Evolutionary conservation across 2,888 invertebrate species (phyloP).

Genomic region (Zaprionus bogoriensis): DNA sequence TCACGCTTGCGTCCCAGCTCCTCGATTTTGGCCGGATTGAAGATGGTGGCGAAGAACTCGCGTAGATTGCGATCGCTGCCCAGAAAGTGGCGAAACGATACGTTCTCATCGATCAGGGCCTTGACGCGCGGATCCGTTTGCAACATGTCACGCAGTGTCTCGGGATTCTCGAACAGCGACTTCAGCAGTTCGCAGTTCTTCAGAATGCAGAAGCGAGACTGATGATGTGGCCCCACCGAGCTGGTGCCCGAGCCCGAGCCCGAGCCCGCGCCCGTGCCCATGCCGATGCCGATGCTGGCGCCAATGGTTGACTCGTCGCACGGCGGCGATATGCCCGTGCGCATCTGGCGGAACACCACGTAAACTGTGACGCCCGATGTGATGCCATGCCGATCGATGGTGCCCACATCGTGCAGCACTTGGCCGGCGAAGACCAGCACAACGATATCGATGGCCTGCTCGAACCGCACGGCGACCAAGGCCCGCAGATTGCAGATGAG

Average conservation of each 20-base stretch:
- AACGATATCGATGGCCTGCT: slow-evolving; percentile 33
- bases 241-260: too few species aligned
- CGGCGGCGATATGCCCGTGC: not conserved
- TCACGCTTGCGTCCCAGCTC: slow-evolving; percentile 54
- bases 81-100: slow-evolving; percentile 34
- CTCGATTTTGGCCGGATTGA: slow-evolving; percentile 44
- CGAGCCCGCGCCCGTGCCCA: too few species aligned
- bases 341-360: slow-evolving; percentile 41
- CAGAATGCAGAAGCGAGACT: not conserved
- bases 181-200: not conserved
- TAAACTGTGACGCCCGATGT: slow-evolving; percentile 58
- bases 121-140: slow-evolving; percentile 26
- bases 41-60: slow-evolving; percentile 29
- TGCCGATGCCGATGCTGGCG: too few species aligned
- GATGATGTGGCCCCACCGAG: not conserved
- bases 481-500: slow-evolving; percentile 55
- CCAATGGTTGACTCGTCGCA: not conserved
- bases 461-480: slow-evolving; percentile 60
- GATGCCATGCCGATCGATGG: slow-evolving; percentile 56
- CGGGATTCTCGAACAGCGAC: slow-evolving; percentile 27
- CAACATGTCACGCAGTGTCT: slow-evolving; percentile 33
- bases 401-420: slow-evolving; percentile 53
- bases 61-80: slow-evolving; percentile 52
- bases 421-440: slow-evolving; percentile 57
- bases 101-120: slow-evolving; percentile 32